Conservation (phyloP, 2,888 invertebrate species). For the Phania funesta region DNA sequence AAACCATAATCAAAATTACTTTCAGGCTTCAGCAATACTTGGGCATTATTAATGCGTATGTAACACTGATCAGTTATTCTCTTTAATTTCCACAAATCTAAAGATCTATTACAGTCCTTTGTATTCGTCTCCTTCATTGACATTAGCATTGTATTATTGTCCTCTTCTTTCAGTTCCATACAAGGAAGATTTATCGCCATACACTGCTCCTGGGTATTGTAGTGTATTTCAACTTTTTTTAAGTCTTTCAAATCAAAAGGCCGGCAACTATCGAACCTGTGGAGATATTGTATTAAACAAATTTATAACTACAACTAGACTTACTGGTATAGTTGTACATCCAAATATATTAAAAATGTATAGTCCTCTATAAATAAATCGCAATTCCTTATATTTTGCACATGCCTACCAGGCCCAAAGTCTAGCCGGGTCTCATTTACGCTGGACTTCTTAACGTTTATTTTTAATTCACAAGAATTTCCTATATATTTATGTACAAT, state of each 20-base stretch:
- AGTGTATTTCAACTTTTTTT: conserved; percentile 74
- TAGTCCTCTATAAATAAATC: conserved; percentile 77
- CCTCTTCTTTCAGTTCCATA: conserved; percentile 68
- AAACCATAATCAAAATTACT: conserved; percentile 76
- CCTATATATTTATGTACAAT: conserved; percentile 60
- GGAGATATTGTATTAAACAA: background rate
- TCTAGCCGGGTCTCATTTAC: background rate
- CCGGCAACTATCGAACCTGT: conserved; percentile 74
- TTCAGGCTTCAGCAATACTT: conserved; percentile 70
- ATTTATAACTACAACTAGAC: background rate
- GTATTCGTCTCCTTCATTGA: conserved; percentile 67
- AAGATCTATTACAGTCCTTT: conserved; percentile 52
- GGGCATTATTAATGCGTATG: conserved; percentile 73
- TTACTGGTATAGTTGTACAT: conserved; percentile 70
- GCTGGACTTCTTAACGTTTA: conserved; percentile 20
- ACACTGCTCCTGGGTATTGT: conserved; percentile 69
- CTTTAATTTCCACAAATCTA: conserved; percentile 73
- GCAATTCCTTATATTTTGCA: conserved; percentile 74
- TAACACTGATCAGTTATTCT: conserved; percentile 77
- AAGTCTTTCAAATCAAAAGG: conserved; percentile 76
- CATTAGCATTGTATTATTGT: conserved; percentile 60
- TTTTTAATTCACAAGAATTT: conserved; percentile 61
- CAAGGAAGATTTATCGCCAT: conserved; percentile 73
- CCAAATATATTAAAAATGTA: conserved; percentile 75
- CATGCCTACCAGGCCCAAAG: conserved; percentile 66